Conservation (phyloP, 2,797 vertebrate species). For the Sebastes steindachneri region DNA sequence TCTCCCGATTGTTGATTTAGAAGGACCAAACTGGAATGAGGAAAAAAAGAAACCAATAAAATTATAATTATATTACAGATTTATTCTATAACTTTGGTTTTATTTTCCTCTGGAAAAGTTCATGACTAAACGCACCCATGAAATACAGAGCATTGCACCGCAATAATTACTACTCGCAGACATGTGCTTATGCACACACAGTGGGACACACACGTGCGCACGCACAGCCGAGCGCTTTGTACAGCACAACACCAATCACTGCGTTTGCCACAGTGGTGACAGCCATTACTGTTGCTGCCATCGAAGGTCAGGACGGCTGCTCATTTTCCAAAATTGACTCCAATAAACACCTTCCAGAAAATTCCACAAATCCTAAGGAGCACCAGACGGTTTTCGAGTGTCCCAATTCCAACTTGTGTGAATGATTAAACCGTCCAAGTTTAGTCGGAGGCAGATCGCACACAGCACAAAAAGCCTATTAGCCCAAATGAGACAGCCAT, state of each 20-base stretch:
- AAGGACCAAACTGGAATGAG: conserved; percentile 40
- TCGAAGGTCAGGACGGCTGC: conserved; percentile 69
- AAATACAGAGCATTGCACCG: conserved; percentile 57
- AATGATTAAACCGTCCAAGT: conserved; percentile 58
- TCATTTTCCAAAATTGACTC: conserved; percentile 77
- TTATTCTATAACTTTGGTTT: conserved; percentile 71
- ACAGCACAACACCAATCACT: conserved; percentile 66
- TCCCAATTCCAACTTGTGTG: conserved; percentile 51
- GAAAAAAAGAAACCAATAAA: conserved; percentile 62
- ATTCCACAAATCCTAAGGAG: conserved; percentile 71
- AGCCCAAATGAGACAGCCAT: conserved; percentile 40
- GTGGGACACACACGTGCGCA: conserved; percentile 15
- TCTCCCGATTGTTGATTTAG: conserved; percentile 59
- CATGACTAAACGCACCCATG: conserved; percentile 69
- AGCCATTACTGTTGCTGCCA: conserved; percentile 71
- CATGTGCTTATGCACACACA: conserved; percentile 43
- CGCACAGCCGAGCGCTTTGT: conserved; percentile 45
- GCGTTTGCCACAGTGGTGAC: conserved; percentile 69
- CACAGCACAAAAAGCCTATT: conserved; percentile 42
- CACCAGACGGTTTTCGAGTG: conserved; percentile 50
- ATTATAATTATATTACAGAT: conserved; percentile 70
- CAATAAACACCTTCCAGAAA: conserved; percentile 84
- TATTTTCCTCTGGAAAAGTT: conserved; percentile 79
- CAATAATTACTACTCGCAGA: conserved; percentile 63
- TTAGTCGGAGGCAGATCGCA: conserved; percentile 56